Evolutionary conservation across 2,888 invertebrate species (phyloP).

Genomic region (Hydrotaea cyrtoneurina): DNA sequence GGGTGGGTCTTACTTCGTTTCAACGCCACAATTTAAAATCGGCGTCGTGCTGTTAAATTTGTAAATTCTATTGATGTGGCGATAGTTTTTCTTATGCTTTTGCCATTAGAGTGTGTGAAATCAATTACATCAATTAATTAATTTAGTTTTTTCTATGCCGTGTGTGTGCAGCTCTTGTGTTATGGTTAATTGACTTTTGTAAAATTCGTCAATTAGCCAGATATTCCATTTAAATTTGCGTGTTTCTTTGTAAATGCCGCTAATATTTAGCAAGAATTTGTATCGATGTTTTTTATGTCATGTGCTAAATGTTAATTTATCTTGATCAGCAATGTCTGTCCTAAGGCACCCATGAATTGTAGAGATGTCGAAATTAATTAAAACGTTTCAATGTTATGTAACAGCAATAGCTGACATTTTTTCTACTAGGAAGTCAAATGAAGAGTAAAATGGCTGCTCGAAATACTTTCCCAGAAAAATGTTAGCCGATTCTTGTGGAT

Average conservation of each 20-base stretch:
- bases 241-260: background rate
- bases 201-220: background rate
- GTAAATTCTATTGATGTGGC: background rate
- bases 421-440: too few species aligned
- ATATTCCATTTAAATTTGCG: background rate
- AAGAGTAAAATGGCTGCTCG: too few species aligned
- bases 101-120: background rate
- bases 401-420: too few species aligned
- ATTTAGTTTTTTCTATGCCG: background rate
- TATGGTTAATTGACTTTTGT: background rate
- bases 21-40: background rate
- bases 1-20: too few species aligned
- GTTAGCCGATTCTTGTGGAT: too few species aligned
- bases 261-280: background rate
- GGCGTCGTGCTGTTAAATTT: conserved; percentile 4
- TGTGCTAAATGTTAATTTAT: too few species aligned
- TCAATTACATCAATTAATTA: background rate
- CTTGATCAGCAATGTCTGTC: too few species aligned
- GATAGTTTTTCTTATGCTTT: too few species aligned
- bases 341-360: too few species aligned
- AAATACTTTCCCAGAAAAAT: too few species aligned
- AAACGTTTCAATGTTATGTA: too few species aligned
- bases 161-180: background rate
- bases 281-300: background rate
- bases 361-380: too few species aligned